Evolutionary conservation across 2,113 vertebrate genomes (phyloP), one percentile per base, ranked within the genome.

Genomic region (Excalfactoria chinensis): DNA sequence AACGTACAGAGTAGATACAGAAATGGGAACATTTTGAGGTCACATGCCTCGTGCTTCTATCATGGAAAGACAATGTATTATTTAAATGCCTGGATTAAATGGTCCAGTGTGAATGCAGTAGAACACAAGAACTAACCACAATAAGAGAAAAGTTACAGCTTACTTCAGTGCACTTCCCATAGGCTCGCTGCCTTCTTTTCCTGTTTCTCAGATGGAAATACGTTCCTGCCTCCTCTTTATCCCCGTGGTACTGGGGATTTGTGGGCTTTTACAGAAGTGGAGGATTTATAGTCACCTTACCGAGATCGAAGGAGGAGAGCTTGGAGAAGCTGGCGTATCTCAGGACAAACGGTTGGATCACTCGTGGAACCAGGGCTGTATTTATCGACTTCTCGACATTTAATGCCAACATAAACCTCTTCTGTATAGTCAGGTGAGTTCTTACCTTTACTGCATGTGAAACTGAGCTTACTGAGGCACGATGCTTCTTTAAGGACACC

Each of bases 301-400:
- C 95, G 8, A 96, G 89, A 88, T 96, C 93, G 7, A 97, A 97
- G 94, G 51, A 89, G 80, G 70, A 95, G 55, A 90, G 91, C 18
- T 2, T 55, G 92, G 23, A 60, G 72, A 97, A 96, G 63, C 37
- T 97, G 51, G 14, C 14, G 28, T 86, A 94, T 44, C 97, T 98
- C 89, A 96, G 82, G 81, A 25, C 93, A 37, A 93, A 95, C 72
- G 94, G 67, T 75, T 98, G 97, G 96, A 89, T 98, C 66, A 95
- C 96, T 16, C 90, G 93, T 89, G 97, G 96, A 40, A 96, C 96
- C 41, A 92, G 97, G 86, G 97, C 46, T 84, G 75, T 98, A 70
- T 97, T 98, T 87, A 96, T 97, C 44, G 97, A 98, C 68, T 98
- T 98, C 93, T 97, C 97, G 21, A 72, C 97, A 13, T 97, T 97